phyloP scores from a whole-genome alignment of 1,140 invertebrate genomes.

The Hylaeus volcanicus region DNA sequence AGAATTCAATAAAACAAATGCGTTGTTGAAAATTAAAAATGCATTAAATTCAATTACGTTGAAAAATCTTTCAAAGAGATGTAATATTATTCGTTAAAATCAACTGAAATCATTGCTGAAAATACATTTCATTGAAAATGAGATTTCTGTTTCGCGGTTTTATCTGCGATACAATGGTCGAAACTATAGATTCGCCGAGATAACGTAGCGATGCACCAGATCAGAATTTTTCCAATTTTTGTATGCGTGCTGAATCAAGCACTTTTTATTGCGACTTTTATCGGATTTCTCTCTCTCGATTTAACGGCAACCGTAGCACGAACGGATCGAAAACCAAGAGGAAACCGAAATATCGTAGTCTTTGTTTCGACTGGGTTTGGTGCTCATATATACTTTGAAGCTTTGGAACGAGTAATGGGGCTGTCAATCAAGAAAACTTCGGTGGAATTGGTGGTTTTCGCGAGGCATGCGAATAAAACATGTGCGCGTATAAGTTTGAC shows the following conservation, averaged over 20 bases:
- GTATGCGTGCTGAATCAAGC: conserved; percentile 32
- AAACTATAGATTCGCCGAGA: neutral
- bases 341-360: conserved; percentile 3
- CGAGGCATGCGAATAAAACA: neutral
- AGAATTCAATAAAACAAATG: no score
- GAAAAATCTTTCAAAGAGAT: no score
- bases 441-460: neutral
- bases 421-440: neutral
- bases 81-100: no score
- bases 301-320: neutral
- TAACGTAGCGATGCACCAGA: neutral
- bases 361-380: neutral
- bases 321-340: neutral
- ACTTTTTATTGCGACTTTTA: conserved; percentile 33
- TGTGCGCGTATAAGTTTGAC: no score
- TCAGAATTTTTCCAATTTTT: conserved; percentile 30
- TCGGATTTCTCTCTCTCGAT: conserved; percentile 29
- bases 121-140: no score
- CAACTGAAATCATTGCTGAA: no score
- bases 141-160: neutral
- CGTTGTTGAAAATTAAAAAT: no score
- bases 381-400: neutral
- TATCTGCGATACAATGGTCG: neutral
- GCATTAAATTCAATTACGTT: no score
- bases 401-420: neutral